Base-by-base conservation (phyloP, 2,797 vertebrate species). In the Acanthurus lineatus region DNA sequence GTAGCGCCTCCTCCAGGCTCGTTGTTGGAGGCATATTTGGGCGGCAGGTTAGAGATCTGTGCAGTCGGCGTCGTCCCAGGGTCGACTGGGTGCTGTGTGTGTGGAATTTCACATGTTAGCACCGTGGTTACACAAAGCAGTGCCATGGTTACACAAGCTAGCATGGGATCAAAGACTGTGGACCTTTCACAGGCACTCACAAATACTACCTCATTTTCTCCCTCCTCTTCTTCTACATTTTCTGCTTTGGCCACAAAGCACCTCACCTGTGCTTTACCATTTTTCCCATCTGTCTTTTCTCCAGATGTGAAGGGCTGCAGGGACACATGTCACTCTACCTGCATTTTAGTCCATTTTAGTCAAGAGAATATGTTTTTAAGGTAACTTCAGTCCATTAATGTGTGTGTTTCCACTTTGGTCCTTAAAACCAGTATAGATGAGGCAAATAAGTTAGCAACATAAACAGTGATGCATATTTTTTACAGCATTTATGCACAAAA, bases 51-150 rank as follows among this genome's bases (percentile, higher is more conserved):
- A 81, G 83, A 89, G 77, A 85, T 79, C 38, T 81, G 83, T 75
- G 81, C 62, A 56, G 86, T 74, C 22, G 68, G 72, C 60, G 48
- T 76, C 44, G 75, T 79, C 82, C 77, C 79, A 9, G 87, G 79
- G 76, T 89, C 58, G 63, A 44, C 83, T 52, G 42, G 77, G 75
- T 79, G 49, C 76, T 48, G 77, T 61, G 28, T 54, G 61, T 91
- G 69, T 92, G 93, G 92, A 94, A 93, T 95, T 96, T 95, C 93
- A 91, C 64, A 8, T 87, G 54, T 15, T 90, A 87, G 87, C 90
- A 90, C 69, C 81, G 84, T 88, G 91, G 89, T 92, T 89, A 44
- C 85, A 72, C 62, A 87, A 64, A 83, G 65, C 48, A 83, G 76
- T 56, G 67, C 61, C 73, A 86, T 82, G 87, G 86, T 89, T 90